Evolutionary conservation across 2,113 vertebrate species (phyloP), one percentile per base, ranked within the genome.

Genomic region (Euleptes europaea): DNA sequence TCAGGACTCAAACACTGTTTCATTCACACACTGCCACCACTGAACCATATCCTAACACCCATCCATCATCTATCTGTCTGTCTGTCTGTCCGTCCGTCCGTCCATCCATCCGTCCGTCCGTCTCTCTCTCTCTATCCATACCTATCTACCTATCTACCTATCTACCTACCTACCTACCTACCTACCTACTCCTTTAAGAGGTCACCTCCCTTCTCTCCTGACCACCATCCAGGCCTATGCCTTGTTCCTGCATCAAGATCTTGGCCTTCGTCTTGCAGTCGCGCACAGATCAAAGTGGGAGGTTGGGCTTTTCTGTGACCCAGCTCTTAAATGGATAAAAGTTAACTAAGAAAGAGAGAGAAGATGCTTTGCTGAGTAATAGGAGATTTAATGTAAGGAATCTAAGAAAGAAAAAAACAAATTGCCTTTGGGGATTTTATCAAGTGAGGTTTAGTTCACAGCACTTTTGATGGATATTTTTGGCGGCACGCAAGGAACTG

Each of bases 381-480:
- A 57, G 71, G 80, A 70, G 92, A 38, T 85, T 86, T 83, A 72
- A 80, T 90, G 74, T 86, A 63, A 40, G 17, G 15, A 19, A 54
- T 26, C 1, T 4, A 90, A 92, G 87, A 42, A 73, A 88, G 82
- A 82, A 67, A 90, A 90, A 40, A n/a, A 83, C 2, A 90, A 72
- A 65, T 28, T 79, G 82, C 86, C 87, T 88, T 79, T 54, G 80
- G 77, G 82, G 4, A 2, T 26, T 90, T 92, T 89, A 91, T 82
- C 31, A 80, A 87, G 74, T 84, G 83, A 77, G 78, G 77, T 77
- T 86, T 87, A 90, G 51, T 93, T 91, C 78, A 87, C 80, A 88
- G 83, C 78, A 73, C 81, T 71, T 87, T 78, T 93, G 90, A 95
- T 90, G 90, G 91, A 90, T 93, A 93, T 95, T 94, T 93, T 84